Evolutionary conservation across 2,113 vertebrate genomes (phyloP).

Genomic region (Cygnus atratus): DNA sequence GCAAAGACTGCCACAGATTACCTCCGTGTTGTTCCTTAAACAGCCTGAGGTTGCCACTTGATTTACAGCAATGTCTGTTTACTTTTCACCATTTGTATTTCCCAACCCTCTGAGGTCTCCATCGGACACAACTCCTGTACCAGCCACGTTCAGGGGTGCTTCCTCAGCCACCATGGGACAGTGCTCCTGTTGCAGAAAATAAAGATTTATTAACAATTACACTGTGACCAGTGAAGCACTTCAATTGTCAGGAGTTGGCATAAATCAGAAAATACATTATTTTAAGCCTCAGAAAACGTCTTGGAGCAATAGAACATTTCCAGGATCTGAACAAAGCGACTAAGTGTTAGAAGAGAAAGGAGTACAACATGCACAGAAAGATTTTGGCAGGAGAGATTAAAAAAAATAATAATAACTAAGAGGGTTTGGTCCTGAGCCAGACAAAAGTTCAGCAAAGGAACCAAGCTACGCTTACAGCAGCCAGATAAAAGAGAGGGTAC

Average conservation of each 20-base stretch:
- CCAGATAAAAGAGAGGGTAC: background rate
- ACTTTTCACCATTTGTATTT: background rate
- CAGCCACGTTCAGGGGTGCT: background rate
- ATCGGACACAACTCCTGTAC: background rate
- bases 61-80: background rate
- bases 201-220: background rate
- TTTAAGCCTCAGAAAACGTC: background rate
- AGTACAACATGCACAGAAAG: background rate
- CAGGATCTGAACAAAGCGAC: background rate
- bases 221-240: background rate
- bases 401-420: background rate
- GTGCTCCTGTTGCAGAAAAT: background rate
- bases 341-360: background rate
- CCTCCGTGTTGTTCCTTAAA: background rate
- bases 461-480: background rate
- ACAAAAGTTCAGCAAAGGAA: background rate
- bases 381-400: background rate
- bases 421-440: background rate
- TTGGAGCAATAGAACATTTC: background rate
- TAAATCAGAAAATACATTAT: background rate
- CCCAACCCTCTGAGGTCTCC: rapidly evolving
- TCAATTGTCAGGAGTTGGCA: background rate
- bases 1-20: background rate
- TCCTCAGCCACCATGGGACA: background rate
- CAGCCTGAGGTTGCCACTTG: background rate